Conservation (phyloP, 37 sponge, comb jelly and placozoan species). For the Aphrocallistes beatrix region DNA sequence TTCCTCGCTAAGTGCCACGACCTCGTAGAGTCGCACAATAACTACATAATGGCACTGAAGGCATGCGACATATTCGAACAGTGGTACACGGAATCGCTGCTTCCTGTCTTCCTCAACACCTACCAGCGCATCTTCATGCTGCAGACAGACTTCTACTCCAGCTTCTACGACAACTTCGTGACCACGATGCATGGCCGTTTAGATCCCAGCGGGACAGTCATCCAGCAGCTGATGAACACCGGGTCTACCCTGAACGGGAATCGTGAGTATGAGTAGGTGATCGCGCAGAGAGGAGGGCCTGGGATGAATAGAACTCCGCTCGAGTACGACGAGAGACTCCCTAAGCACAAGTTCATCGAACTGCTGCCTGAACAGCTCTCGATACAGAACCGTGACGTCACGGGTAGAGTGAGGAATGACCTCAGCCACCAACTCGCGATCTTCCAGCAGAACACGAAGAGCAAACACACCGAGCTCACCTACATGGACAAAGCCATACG, state of each 20-base stretch:
- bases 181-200: background rate
- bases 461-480: constrained; percentile 6
- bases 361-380: background rate
- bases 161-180: constrained; percentile 2
- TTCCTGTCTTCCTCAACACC: background rate
- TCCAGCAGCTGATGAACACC: background rate
- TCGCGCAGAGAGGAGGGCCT: background rate
- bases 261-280: background rate
- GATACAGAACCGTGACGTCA: constrained; percentile 1
- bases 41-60: background rate
- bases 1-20: background rate
- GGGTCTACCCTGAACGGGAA: background rate
- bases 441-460: background rate
- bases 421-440: background rate
- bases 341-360: background rate
- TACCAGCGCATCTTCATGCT: background rate
- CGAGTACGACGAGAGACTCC: background rate
- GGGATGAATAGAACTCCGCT: background rate
- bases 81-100: background rate
- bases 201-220: background rate
- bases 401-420: background rate
- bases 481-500: background rate
- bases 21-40: background rate
- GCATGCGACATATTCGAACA: constrained; percentile 11
- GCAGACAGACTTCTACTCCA: constrained; percentile 7